Evolutionary conservation across 2,888 invertebrate species (phyloP), one percentile per base, ranked within the genome.

Genomic region (Agriopis leucophaearia): DNA sequence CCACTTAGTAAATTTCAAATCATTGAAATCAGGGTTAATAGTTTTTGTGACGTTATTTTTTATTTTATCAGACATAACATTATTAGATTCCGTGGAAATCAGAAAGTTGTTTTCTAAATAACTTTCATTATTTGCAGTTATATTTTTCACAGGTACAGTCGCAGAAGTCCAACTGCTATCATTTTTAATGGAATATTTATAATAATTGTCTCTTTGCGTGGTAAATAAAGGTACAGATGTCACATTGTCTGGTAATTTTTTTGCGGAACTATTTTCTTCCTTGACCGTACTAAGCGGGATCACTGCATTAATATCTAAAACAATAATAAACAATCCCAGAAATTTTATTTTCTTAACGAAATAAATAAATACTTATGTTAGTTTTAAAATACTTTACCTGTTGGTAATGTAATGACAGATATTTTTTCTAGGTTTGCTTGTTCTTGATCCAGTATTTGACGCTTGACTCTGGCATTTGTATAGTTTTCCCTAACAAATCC

Each of bases 1-100:
- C 81, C 81, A 78, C 42, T 78, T 78, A 10, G 77, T 71, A 56
- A 72, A 70, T 66, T 79, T 81, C 1, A 80, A 62, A 54, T 78
- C 72, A 27, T 80, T 78, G n/a, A 36, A 63, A 8, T 64, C 50
- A 5, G 64, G 60, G 62, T 54, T 42, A 0, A 13, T 16, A 16
- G 13, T 13, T 13, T 6, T 36, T 8, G 38, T 38, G 16, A 38
- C 13, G 3, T 61, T 51, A n/a, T 15, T 56, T 56, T 60, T 13
- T 36, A 38, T 16, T 45, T 2, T 16, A 27, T 45, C n/a, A 13
- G 50, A 44, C 9, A 45, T 27, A 40, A 56, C 16, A 27, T 40
- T 58, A 54, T 13, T 18, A 8, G 38, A n/a, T 10, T 62, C 42
- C 5, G 16, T 1, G 4, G 62, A 42, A 35, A 54, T 44, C 8